Conservation (phyloP, 2,888 invertebrate genomes). For the Electrophaes corylata region DNA sequence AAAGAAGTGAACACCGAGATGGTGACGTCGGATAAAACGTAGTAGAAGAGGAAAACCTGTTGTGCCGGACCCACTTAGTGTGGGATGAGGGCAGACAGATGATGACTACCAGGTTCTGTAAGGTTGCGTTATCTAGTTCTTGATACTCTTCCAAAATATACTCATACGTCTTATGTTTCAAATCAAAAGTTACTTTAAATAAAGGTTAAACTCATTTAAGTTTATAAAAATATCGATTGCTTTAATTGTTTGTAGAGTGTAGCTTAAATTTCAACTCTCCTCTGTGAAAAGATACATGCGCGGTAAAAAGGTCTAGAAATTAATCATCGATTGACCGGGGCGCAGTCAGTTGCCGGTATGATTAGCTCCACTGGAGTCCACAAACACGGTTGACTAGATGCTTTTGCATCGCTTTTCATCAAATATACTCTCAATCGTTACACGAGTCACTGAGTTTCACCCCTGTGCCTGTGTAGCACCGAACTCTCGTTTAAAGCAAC, state of each 20-base stretch:
- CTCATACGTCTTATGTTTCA: too few species aligned
- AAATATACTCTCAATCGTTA: constrained; percentile 64
- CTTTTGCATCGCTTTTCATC: constrained; percentile 67
- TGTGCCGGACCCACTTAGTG: too few species aligned
- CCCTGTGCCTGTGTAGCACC: constrained; percentile 39
- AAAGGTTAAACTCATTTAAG: neutral
- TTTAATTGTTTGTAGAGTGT: neutral
- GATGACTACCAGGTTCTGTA: too few species aligned
- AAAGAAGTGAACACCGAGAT: too few species aligned
- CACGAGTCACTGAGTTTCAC: constrained; percentile 71
- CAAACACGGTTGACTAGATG: constrained; percentile 67
- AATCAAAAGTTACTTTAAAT: neutral
- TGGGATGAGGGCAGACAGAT: too few species aligned
- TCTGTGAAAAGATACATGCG: constrained; percentile 46
- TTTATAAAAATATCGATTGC: neutral
- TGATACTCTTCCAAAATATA: too few species aligned
- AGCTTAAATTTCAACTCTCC: constrained; percentile 28
- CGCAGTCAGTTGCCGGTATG: constrained; percentile 64
- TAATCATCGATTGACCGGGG: constrained; percentile 66
- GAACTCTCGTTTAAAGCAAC: constrained; percentile 27
- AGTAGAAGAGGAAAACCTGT: too few species aligned
- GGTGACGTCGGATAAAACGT: too few species aligned
- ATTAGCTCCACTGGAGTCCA: constrained; percentile 52
- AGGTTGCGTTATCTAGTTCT: too few species aligned
- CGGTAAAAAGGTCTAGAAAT: constrained; percentile 48